A percentile compares a stretch with the other conserved stretches of the same genome.
Conservation (phyloP, 1,140 invertebrate species). For the Cherax destructor region DNA sequence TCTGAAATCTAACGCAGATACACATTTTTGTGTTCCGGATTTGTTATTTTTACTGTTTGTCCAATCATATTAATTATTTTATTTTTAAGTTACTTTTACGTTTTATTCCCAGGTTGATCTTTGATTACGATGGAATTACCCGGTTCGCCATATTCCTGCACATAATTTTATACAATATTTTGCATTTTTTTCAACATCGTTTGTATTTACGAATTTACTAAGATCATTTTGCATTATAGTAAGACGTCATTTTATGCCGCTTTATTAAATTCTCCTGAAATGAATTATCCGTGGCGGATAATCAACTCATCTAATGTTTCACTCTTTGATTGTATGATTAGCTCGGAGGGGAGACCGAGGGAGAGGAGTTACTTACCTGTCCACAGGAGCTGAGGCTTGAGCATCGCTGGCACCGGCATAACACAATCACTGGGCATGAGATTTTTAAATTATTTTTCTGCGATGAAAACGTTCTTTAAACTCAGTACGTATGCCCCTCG, state of each 20-base stretch:
- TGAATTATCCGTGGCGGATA: conserved; percentile 4
- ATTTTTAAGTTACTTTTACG: not conserved
- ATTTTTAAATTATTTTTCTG: not conserved
- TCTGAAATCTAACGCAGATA: not conserved
- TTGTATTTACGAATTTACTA: not conserved
- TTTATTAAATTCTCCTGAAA: conserved; percentile 26
- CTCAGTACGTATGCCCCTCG: not conserved
- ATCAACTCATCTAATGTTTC: conserved; percentile 7
- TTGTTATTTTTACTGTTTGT: not conserved
- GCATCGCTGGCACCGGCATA: not conserved
- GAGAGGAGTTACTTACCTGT: too few species aligned
- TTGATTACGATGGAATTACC: conserved; percentile 5
- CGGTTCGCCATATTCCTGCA: not conserved
- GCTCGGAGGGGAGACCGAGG: not conserved
- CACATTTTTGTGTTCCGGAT: not conserved
- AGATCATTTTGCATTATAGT: conserved; percentile 23
- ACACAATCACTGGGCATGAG: not conserved
- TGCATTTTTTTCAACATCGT: conserved; percentile 1
- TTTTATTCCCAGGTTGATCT: not conserved
- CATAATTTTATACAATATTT: not conserved
- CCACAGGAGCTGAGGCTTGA: too few species aligned
- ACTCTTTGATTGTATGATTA: not conserved
- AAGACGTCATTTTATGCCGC: not conserved
- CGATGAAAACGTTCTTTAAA: not conserved
- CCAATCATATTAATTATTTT: not conserved